Base-by-base conservation (phyloP, 2,797 vertebrate genomes). In the Eleutherodactylus coqui region DNA sequence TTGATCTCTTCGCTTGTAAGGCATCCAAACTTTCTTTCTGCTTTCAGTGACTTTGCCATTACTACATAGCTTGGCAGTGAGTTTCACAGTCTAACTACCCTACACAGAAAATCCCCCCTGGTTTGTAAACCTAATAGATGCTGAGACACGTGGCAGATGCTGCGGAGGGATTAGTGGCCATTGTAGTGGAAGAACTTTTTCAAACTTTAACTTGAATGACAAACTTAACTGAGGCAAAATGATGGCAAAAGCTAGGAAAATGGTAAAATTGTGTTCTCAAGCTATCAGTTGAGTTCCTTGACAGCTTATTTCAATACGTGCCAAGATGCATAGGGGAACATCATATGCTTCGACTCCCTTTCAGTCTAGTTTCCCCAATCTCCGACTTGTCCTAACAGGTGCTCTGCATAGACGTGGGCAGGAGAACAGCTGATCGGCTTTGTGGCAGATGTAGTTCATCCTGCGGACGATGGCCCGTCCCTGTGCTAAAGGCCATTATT, bases 401-500 rank as follows among this genome's bases (percentile, higher is more conserved):
- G 32, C 47, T n/a, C n/a, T 53, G 21, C 9, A 75, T 11, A 36
- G 47, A 32, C 6, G 17, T 24, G 29, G 38, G 19, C 34, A 24
- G 19, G 29, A 80, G 3, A 14, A 29, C 36, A 36, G 29, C 49
- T 55, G n/a, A 70, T 32, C 11, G 13, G 69, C 49, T 73, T 53
- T 60, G 27, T 83, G 51, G n/a, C 34, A 58, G 69, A 60, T 75
- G 49, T 58, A 58, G 69, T 43, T 43, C 32, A 51, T 70, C 47
- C 14, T 47, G 1, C 53, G 45, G 79, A 81, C 51, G 45, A 47
- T 70, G 64, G 64, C 69, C 81, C 36, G 45, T 45, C n/a, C n/a
- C 69, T 53, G 27, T 86, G 79, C 70, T 76, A 69, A 32, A 86
- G n/a, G 58, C 79, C 47, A 69, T 82, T 69, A 53, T 36, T 53